A percentile compares a stretch with the other conserved stretches of the same genome.
These are phyloP conservation scores for Escarpia spicata DNA, from an alignment of 2,888 invertebrate genomes.

Conservation along the genomic window DNA sequence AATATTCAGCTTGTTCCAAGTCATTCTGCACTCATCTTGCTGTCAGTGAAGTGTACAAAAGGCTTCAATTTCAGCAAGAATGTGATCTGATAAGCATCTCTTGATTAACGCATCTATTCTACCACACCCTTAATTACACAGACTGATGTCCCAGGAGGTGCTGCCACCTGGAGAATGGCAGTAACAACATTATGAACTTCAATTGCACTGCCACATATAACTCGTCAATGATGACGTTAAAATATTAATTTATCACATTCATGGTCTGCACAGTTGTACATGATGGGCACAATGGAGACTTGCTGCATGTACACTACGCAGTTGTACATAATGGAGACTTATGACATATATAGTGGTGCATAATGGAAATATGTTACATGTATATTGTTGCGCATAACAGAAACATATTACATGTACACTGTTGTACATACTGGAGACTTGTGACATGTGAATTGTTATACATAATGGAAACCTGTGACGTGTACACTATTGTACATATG, in stretches of 20 bases:
- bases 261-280: neutral
- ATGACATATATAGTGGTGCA: no score
- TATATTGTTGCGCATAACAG: no score
- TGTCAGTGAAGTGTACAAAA: neutral
- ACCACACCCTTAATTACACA: neutral
- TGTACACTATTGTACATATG: no score
- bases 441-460: no score
- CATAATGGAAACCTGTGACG: no score
- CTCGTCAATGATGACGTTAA: neutral
- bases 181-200: neutral
- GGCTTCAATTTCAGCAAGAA: conserved; percentile 5
- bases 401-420: no score
- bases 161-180: neutral
- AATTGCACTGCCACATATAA: neutral
- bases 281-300: neutral
- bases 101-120: neutral
- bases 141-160: neutral
- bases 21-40: neutral
- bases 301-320: neutral
- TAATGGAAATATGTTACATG: no score
- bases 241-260: neutral
- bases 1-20: neutral
- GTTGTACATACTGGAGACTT: no score
- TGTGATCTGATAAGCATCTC: neutral
- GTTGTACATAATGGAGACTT: no score